These are phyloP conservation scores for Nasonia vitripennis DNA, from an alignment of 1,140 invertebrate genomes.

Conservation along the genomic window DNA sequence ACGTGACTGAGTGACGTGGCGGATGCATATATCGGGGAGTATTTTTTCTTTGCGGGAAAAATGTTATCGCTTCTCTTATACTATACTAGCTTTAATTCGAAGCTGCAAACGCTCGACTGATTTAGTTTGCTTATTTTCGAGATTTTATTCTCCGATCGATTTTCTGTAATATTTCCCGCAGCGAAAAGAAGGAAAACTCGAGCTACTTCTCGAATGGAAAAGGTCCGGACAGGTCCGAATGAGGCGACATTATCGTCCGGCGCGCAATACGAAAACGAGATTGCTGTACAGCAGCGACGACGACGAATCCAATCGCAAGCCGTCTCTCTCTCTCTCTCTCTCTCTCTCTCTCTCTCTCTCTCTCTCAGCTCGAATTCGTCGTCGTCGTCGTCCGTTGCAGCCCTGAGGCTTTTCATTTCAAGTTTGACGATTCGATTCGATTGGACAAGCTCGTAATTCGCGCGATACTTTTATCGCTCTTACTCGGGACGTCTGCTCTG, in stretches of 20 bases:
- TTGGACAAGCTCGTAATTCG: not conserved
- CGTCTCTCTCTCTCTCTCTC: not conserved
- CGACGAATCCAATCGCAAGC: slow-evolving; percentile 24
- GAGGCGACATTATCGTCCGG: not conserved
- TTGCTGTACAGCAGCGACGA: not conserved
- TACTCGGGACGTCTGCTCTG: not conserved
- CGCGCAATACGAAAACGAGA: slow-evolving; percentile 16
- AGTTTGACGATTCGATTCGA: slow-evolving; percentile 18
- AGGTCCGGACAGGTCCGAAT: not conserved
- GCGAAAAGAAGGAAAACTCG: not conserved
- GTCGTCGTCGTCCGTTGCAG: not conserved
- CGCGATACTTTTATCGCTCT: not conserved
- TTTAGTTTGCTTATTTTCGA: too few species aligned
- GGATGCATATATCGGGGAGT: not conserved
- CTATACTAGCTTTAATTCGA: too few species aligned
- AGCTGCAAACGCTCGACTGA: too few species aligned
- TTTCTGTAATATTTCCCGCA: not conserved
- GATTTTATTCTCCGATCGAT: not conserved
- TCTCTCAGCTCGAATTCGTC: slow-evolving; percentile 6
- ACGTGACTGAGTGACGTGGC: not conserved
- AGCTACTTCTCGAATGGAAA: not conserved
- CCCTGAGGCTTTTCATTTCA: slow-evolving; percentile 11
- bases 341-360: slow-evolving; percentile 7
- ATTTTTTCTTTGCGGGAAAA: not conserved
- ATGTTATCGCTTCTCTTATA: not conserved